phyloP scores from a whole-genome alignment of 2,888 invertebrate species.

The Cataglyphis albicans region DNA sequence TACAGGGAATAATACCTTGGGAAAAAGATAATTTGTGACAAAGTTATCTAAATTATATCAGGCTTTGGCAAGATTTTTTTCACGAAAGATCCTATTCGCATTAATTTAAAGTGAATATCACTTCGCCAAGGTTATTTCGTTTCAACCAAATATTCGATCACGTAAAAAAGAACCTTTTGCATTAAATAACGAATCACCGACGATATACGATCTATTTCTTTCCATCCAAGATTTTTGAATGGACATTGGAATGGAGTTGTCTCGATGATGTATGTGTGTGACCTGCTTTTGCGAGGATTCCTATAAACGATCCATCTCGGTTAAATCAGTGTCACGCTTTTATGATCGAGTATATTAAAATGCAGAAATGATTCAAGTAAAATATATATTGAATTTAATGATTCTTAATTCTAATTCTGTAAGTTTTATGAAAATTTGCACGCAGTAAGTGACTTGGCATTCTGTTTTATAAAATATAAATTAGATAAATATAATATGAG shows the following conservation, averaged over 20 bases:
- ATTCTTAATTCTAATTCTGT: background rate
- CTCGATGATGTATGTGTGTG: slow-evolving; percentile 46
- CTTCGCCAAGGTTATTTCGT: background rate
- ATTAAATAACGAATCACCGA: slow-evolving; percentile 1
- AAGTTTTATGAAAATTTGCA: background rate
- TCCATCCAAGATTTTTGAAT: slow-evolving; percentile 1
- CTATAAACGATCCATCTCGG: slow-evolving; percentile 28
- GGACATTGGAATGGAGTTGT: slow-evolving; percentile 1
- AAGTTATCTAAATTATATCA: slow-evolving; percentile 7
- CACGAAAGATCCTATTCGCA: background rate
- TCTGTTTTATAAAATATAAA: background rate
- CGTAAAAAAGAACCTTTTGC: slow-evolving; percentile 5
- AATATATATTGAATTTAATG: slow-evolving; percentile 3
- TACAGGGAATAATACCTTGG: no score
- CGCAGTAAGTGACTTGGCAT: background rate
- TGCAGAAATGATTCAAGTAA: background rate
- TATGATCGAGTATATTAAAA: slow-evolving; percentile 16
- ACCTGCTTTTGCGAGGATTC: slow-evolving; percentile 37
- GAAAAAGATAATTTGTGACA: background rate
- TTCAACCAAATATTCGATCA: slow-evolving; percentile 19
- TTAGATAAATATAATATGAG: background rate
- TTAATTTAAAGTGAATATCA: slow-evolving; percentile 8
- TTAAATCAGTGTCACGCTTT: slow-evolving; percentile 33
- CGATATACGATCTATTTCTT: slow-evolving; percentile 13
- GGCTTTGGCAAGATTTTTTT: background rate